Base-by-base conservation (phyloP, 2,113 vertebrate species). In the Dissostichus mawsoni region DNA sequence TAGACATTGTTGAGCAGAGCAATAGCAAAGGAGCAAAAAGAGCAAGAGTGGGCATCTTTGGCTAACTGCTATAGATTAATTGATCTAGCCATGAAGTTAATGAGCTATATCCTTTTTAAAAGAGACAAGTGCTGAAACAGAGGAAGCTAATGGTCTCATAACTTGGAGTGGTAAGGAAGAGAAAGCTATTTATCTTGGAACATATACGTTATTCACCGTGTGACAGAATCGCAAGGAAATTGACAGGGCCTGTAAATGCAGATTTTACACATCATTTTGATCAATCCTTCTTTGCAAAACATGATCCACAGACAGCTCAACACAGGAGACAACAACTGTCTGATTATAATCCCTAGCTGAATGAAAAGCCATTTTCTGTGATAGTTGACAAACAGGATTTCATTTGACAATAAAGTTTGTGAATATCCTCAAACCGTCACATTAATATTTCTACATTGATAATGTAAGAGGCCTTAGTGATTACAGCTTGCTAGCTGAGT, bases 41-140 rank as follows among this genome's bases (percentile, higher is more conserved):
- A 82, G 81, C 76, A 62, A 58, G 85, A 87, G 80, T 83, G 85
- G 88, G 88, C 89, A 90, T 91, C 89, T 92, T 93, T 86, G 69
- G 78, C 84, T 93, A 94, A 93, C 92, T 91, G 87, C 89, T 94
- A 92, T 92, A 82, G 94, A 94, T 94, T 94, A 94, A 93, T 94
- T 94, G 94, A 91, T 94, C 81, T 52, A 74, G 75, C 90, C 87
- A 84, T 90, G 90, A 93, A 92, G 91, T 92, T 93, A 94, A 93
- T 93, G 94, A 93, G 91, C 85, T 92, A 87, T 79, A 89, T 91
- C 87, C 61, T 62, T 91, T 90, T 91, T 91, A 87, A 93, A 92
- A 92, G 87, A 91, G 91, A 92, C 84, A 78, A 88, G 88, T 85
- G 86, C 89, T 88, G 87, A 86, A 87, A 87, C 81, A 85, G 90